These are phyloP conservation scores for Eulemur coronatus DNA, from an alignment of 2,797 vertebrate species.

Conservation along the genomic window DNA sequence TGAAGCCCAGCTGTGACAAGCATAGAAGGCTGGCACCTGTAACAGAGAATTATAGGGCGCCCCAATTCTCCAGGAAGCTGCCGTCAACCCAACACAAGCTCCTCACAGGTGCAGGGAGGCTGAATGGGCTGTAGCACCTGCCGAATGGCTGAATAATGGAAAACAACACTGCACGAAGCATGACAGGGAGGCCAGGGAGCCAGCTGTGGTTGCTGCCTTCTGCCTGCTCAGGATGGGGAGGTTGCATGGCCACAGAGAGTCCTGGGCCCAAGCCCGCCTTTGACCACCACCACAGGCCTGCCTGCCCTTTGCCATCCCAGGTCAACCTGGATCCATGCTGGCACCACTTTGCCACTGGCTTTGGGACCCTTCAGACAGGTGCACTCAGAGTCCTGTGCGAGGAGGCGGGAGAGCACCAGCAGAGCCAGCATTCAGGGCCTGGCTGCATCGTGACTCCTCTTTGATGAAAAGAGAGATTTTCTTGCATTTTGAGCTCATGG, in stretches of 20 bases:
- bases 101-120: neutral
- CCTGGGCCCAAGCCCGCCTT: neutral
- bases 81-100: neutral
- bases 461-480: neutral
- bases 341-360: neutral
- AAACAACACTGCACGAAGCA: neutral
- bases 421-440: neutral
- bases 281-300: neutral
- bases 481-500: neutral
- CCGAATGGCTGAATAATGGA: neutral
- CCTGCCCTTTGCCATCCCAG: neutral
- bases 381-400: neutral
- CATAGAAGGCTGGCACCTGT: neutral
- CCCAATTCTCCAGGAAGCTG: neutral
- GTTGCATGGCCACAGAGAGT: neutral
- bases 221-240: neutral
- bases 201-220: accelerated
- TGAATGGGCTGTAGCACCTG: neutral
- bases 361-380: neutral
- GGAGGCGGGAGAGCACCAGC: neutral
- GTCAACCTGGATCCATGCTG: neutral
- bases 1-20: neutral
- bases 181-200: no score
- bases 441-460: neutral
- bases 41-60: neutral